These are phyloP conservation scores for Malurus cyaneus DNA, from an alignment of 2,113 vertebrate species.

Conservation along the genomic window DNA sequence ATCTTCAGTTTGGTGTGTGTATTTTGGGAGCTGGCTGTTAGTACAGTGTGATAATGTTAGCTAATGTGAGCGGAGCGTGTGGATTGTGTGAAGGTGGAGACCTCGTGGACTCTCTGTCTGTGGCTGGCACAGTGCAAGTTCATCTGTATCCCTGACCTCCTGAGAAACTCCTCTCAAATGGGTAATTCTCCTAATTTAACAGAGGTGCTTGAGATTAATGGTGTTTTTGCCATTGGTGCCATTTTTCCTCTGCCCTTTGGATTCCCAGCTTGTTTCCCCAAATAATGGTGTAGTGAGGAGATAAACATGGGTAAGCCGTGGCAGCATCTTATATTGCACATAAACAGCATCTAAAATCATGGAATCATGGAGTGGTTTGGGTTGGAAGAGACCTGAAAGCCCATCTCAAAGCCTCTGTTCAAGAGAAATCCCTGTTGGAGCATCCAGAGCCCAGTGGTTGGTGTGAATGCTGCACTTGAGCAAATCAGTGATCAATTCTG, in stretches of 20 bases:
- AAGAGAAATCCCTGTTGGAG: background rate
- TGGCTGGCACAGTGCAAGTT: background rate
- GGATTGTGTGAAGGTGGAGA: background rate
- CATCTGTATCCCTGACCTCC: background rate
- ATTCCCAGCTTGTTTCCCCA: background rate
- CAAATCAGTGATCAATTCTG: background rate
- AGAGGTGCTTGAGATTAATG: background rate
- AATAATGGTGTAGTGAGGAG: fast-evolving
- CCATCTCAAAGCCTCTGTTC: too few species aligned
- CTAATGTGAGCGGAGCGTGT: fast-evolving
- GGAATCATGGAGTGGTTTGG: background rate
- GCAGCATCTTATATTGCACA: background rate
- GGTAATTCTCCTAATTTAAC: background rate
- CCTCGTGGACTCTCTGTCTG: background rate
- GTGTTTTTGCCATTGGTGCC: background rate
- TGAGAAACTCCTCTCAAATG: background rate
- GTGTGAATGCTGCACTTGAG: background rate
- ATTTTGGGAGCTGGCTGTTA: background rate
- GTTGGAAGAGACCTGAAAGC: background rate
- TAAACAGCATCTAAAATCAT: background rate
- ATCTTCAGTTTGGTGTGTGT: background rate
- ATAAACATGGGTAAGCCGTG: fast-evolving
- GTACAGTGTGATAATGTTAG: background rate
- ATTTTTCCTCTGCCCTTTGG: background rate
- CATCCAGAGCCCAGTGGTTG: fast-evolving